A percentile compares a stretch with the other conserved stretches of the same genome.
These are phyloP conservation scores for Isaurus tuberculatus DNA, from an alignment of 92 coral and sea anemone genomes.

Conservation along the genomic window DNA sequence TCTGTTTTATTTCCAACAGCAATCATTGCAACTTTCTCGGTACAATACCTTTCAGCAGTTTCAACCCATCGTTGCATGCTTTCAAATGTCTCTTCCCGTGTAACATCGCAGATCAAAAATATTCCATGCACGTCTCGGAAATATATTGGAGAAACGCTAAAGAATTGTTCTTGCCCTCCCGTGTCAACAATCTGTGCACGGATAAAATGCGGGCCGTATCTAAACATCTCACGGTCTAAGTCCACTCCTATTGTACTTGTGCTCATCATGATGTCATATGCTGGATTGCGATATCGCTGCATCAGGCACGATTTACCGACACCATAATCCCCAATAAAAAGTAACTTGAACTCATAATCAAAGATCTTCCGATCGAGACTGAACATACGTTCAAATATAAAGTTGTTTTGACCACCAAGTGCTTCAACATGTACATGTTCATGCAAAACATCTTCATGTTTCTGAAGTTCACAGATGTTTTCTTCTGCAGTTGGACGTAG, in stretches of 20 bases:
- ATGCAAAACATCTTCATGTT: background rate
- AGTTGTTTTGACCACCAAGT: background rate
- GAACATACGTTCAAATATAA: conserved; percentile 26
- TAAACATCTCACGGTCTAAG: conserved; percentile 57
- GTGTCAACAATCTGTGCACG: conserved; percentile 71
- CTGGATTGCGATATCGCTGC: conserved; percentile 71
- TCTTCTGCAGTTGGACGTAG: conserved; percentile 62
- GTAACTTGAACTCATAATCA: conserved; percentile 76
- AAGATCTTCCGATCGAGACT: conserved; percentile 52
- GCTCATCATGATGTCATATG: conserved; percentile 46
- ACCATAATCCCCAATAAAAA: conserved; percentile 75
- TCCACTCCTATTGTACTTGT: conserved; percentile 71
- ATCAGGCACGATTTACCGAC: conserved; percentile 87
- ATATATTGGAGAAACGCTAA: conserved; percentile 68
- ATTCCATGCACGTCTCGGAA: conserved; percentile 82
- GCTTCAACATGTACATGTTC: conserved; percentile 28
- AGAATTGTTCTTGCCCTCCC: conserved; percentile 82
- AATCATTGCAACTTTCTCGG: conserved; percentile 55
- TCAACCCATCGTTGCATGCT: conserved; percentile 67
- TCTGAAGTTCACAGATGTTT: conserved; percentile 51
- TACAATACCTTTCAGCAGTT: conserved; percentile 59
- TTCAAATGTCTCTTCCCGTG: conserved; percentile 59
- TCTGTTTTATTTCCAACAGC: conserved; percentile 80
- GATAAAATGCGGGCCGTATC: conserved; percentile 68
- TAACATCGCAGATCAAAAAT: conserved; percentile 77